Evolutionary conservation across 2,888 invertebrate genomes (phyloP).

Genomic region (Ptilodon capucinus): DNA sequence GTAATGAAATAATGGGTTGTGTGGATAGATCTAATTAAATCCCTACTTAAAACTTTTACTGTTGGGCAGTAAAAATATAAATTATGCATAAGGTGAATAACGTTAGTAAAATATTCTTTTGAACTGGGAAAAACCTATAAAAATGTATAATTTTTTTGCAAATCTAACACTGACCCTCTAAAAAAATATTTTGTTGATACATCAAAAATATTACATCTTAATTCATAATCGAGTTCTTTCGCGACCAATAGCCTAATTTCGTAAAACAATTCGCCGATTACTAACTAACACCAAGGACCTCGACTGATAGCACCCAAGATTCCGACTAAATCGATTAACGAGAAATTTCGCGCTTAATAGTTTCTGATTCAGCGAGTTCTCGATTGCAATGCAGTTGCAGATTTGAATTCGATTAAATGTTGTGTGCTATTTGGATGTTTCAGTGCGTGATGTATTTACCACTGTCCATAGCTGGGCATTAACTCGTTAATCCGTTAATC

Average conservation of each 20-base stretch:
- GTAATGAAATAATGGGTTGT: too few species aligned
- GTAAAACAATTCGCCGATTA: conserved; percentile 38
- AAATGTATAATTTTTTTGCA: too few species aligned
- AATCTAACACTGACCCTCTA: too few species aligned
- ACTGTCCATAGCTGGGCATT: conserved; percentile 7
- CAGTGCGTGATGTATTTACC: conserved; percentile 23
- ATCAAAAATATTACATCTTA: too few species aligned
- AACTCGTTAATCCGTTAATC: too few species aligned
- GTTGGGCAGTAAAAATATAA: too few species aligned
- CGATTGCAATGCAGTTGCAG: conserved; percentile 54
- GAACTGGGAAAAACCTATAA: too few species aligned
- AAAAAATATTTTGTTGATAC: too few species aligned
- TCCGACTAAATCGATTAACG: conserved; percentile 52
- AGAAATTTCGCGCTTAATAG: conserved; percentile 62
- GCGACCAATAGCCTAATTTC: neutral
- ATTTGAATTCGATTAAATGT: conserved; percentile 44
- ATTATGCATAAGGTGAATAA: too few species aligned
- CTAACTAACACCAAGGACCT: conserved; percentile 37
- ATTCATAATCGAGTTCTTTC: neutral
- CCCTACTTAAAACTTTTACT: too few species aligned
- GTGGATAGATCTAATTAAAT: too few species aligned
- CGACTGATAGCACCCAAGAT: conserved; percentile 26
- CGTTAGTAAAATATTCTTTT: too few species aligned
- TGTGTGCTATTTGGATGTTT: conserved; percentile 24
- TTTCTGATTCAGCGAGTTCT: conserved; percentile 61